Base-by-base conservation (phyloP, 2,113 vertebrate genomes). In the Galemys pyrenaicus region DNA sequence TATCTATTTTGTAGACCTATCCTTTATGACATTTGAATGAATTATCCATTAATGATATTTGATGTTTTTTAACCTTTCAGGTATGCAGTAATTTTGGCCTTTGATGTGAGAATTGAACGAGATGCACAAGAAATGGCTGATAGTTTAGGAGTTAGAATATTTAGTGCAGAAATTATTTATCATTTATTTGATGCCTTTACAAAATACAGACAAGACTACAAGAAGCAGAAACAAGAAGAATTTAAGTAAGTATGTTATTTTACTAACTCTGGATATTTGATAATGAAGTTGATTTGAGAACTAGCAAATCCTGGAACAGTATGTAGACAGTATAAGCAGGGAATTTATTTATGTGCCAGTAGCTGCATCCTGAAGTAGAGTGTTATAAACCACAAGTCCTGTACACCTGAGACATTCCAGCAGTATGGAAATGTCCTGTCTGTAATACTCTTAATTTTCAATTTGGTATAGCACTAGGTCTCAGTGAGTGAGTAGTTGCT, bases 81-180 rank as follows among this genome's bases (percentile, higher is more conserved):
- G 89, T 99, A 99, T 0, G 99, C 99, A 0, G 99, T 99, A 44
- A 99, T 99, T 92, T 98, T 99, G 96, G 99, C 99, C 0, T 99
- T 99, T 7, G 99, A 99, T 16, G 99, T 99, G 96, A 99, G 99
- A 98, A 99, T 99, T 9, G 99, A 99, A 94, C 97, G 99, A 1
- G 99, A 99, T 19, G 99, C 99, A 0, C 99, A 99, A 98, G 99
- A 99, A 94, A 99, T 99, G 99, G 99, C 99, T 0, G 99, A 99
- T 75, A 99, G 98, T 75, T 98, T 99, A 96, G 99, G 99, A 5
- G 99, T 99, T 26, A 98, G 99, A 7, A 98, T 99, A 94, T 99
- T 99, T 98, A 99, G 99, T 24, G 99, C 99, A 30, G 99, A 99
- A 97, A 99, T 99, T 92, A 99, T 99, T 98, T 99, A 99, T 98